Base-by-base conservation (phyloP, 2,888 invertebrate species). In the Oscheius sp. region DNA sequence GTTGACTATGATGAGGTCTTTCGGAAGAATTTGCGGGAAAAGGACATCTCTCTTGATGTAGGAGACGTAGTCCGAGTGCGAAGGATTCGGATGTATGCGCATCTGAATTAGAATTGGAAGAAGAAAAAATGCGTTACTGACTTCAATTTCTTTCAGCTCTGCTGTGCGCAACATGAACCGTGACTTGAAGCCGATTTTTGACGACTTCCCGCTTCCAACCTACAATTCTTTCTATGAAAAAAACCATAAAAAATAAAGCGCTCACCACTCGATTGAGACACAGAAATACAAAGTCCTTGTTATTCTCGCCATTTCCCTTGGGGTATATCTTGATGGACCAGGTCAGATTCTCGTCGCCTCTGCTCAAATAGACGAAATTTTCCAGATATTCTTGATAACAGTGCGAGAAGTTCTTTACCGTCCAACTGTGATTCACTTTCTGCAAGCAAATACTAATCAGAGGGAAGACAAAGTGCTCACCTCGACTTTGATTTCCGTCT, bases 251-350 rank as follows among this genome's bases (percentile, higher is more conserved):
- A 13, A 2, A 32, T 21, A 48, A 35, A 57, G 29, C 13, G 48
- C 84, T 76, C 11, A 87, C 76, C 11, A 89, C 87, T 11, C 89
- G 82, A 79, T 89, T 89, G 58, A 89, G 76, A 66, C 89, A 89
- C 4, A 89, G 80, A 68, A 89, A 89, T 13, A 89, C 89, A 76
- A 89, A 89, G 70, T 89, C 89, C 80, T 89, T 89, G 78, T 88
- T 89, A 73, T 87, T 88, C 72, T 88, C 87, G 35, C 86, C 86
- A 63, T 89, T 89, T 21, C 89, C 89, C 75, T 89, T 89, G 3
- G 89, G 89, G 72, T 89, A 89, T 32, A 89, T 89, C 79, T 89
- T 89, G 57, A 89, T 88, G 21, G 87, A 87, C 89, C 73, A 82
- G 50, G 73, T 79, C 57, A 73, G 70, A 29, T 51, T 33, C 57